Evolutionary conservation across 2,113 vertebrate genomes (phyloP).

Genomic region (Nyctibius bracteatus): DNA sequence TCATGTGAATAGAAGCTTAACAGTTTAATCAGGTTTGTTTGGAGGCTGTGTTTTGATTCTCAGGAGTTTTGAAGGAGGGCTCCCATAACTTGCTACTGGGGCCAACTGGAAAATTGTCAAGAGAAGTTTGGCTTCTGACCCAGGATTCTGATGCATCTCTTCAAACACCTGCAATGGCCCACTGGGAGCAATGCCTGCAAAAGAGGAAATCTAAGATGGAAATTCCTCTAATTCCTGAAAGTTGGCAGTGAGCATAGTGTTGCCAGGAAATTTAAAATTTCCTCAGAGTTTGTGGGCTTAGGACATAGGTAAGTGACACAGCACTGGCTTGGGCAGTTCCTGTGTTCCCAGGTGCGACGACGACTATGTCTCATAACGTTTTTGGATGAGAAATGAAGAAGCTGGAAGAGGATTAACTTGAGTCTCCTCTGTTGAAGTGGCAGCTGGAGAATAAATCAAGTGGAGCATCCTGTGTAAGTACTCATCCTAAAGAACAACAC

Average conservation of each 20-base stretch:
- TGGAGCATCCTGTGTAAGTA: not conserved
- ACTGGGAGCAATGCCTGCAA: not conserved
- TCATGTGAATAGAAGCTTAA: conserved; percentile 35
- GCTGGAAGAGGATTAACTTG: not conserved
- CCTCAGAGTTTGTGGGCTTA: not conserved
- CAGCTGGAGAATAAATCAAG: not conserved
- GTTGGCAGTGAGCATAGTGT: rapidly evolving
- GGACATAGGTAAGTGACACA: not conserved
- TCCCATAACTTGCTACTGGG: not conserved
- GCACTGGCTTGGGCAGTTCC: not conserved
- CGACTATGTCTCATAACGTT: rapidly evolving
- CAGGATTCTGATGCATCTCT: not conserved
- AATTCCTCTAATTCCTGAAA: not conserved
- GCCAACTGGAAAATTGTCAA: not conserved
- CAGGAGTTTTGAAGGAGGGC: not conserved
- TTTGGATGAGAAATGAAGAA: not conserved
- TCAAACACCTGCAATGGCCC: not conserved
- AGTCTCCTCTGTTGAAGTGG: not conserved
- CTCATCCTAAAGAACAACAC: not conserved
- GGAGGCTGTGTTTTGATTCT: not conserved
- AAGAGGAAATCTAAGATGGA: not conserved
- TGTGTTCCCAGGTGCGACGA: not conserved
- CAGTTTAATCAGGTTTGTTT: conserved; percentile 47
- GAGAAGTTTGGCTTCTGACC: not conserved
- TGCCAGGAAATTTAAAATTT: not conserved